These are phyloP conservation scores for Rhopilema esculentum DNA, from an alignment of 30 jellyfish, hydroid and myxozoan species.

Conservation along the genomic window DNA sequence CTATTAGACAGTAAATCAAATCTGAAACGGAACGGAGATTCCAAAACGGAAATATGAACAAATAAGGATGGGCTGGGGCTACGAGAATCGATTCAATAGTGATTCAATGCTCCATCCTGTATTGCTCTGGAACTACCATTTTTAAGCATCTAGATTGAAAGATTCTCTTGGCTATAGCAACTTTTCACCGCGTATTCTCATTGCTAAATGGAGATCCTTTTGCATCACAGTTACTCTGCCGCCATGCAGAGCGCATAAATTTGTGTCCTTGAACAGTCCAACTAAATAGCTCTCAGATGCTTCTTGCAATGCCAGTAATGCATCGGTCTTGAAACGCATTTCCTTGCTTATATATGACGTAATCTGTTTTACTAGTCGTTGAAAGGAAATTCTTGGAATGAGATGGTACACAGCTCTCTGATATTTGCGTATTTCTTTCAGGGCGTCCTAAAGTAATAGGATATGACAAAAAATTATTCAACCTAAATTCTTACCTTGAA, in stretches of 20 bases:
- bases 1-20: no score
- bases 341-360: neutral
- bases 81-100: neutral
- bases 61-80: neutral
- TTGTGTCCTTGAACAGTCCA: constrained; percentile 56
- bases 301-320: constrained; percentile 68
- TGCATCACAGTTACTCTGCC: constrained; percentile 63
- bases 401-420: constrained; percentile 38
- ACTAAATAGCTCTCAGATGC: constrained; percentile 67
- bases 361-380: constrained; percentile 46
- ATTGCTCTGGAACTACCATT: neutral
- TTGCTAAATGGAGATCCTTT: constrained; percentile 56
- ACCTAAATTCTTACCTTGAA: no score
- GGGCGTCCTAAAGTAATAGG: constrained; percentile 12
- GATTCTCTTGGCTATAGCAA: neutral
- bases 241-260: constrained; percentile 65
- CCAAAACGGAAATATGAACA: neutral
- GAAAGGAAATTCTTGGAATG: constrained; percentile 42
- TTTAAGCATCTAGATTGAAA: neutral
- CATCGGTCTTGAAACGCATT: constrained; percentile 40
- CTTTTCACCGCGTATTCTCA: constrained; percentile 54
- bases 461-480: no score
- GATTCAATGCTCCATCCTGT: neutral
- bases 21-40: no score
- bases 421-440: constrained; percentile 48